Conservation (phyloP, 2,113 vertebrate genomes). For the Bubo scandiacus region DNA sequence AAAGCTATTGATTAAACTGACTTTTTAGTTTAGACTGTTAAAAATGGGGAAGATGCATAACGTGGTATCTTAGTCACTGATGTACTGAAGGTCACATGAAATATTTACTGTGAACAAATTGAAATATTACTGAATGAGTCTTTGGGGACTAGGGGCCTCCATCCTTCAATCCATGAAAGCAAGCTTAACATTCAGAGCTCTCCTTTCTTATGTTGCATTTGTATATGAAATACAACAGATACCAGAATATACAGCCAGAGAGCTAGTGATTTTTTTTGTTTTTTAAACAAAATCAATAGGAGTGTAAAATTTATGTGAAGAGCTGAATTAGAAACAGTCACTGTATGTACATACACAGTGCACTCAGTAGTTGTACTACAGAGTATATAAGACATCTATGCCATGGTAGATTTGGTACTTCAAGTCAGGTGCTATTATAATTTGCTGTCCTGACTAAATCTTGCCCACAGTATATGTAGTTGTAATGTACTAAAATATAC, state of each 20-base stretch:
- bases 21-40: background rate
- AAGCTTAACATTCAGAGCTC: background rate
- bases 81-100: background rate
- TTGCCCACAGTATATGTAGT: background rate
- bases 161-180: background rate
- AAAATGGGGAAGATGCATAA: background rate
- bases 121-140: background rate
- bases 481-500: background rate
- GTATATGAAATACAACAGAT: background rate
- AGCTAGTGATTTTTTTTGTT: background rate
- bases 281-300: background rate
- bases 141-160: background rate
- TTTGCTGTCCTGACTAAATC: background rate
- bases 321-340: background rate
- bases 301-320: background rate
- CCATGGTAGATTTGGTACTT: background rate
- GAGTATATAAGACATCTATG: accelerated
- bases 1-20: slow-evolving; percentile 15
- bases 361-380: background rate
- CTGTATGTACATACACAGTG: background rate
- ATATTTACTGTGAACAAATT: background rate
- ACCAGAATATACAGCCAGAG: background rate
- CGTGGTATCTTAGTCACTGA: background rate
- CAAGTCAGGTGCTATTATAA: background rate
- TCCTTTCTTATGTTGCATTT: background rate